Evolutionary conservation across 1,140 invertebrate genomes (phyloP).

Genomic region (Aphis craccivora): DNA sequence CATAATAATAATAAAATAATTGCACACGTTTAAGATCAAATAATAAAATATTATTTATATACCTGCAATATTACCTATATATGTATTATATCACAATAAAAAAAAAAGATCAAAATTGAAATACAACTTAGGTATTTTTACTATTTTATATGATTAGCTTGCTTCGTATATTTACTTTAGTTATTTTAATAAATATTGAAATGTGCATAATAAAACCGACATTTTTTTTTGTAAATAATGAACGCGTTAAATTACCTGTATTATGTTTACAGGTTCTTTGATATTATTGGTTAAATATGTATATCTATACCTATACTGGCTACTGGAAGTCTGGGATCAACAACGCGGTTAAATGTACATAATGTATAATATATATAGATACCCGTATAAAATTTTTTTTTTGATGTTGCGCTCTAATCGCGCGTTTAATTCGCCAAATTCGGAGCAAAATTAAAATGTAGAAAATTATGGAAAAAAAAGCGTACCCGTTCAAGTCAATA

Average conservation of each 20-base stretch:
- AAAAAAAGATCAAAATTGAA: too few species aligned
- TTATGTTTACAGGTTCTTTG: background rate
- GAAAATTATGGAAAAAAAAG: background rate
- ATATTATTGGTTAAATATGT: background rate
- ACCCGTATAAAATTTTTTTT: background rate
- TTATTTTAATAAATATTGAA: background rate
- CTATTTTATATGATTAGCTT: background rate
- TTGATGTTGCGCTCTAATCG: background rate
- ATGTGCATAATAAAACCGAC: background rate
- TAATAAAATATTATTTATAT: background rate
- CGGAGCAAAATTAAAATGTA: background rate
- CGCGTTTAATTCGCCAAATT: constrained; percentile 11
- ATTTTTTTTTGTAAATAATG: too few species aligned
- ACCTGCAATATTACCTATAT: too few species aligned
- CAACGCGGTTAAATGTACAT: background rate
- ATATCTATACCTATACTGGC: background rate
- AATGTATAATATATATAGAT: background rate
- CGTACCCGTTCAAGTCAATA: background rate
- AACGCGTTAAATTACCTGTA: background rate
- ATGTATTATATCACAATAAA: too few species aligned
- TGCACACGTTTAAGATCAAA: background rate
- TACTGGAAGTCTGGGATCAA: background rate
- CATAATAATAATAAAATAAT: background rate
- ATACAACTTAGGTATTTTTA: background rate
- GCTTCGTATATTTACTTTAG: background rate